Conservation (phyloP, 92 coral and sea anemone genomes). For the Phenganax stokvisi region DNA sequence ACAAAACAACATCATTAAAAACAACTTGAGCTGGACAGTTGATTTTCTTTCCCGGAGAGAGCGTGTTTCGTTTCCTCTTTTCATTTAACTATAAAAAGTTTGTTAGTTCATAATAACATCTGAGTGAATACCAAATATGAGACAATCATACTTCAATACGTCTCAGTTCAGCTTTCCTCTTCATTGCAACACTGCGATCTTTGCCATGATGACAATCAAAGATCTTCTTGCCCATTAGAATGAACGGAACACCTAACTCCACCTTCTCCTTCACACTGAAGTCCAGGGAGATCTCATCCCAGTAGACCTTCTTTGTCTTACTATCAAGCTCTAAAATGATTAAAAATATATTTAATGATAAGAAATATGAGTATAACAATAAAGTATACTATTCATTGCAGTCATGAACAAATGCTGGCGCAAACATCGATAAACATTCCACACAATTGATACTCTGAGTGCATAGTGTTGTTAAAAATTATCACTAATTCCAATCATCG, state of each 20-base stretch:
- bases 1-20: slow-evolving; percentile 30
- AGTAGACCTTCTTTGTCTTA: slow-evolving; percentile 27
- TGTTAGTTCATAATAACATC: too few species aligned
- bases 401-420: not conserved
- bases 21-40: slow-evolving; percentile 43
- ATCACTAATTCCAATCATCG: slow-evolving; percentile 41
- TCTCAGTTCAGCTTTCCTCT: slow-evolving; percentile 32
- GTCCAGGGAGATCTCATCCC: slow-evolving; percentile 33
- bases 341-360: not conserved
- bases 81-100: slow-evolving; percentile 28
- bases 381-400: not conserved
- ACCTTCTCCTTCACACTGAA: slow-evolving; percentile 17
- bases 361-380: not conserved
- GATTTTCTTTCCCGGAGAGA: slow-evolving; percentile 25
- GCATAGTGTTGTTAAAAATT: not conserved
- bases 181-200: slow-evolving; percentile 37
- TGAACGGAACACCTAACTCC: slow-evolving; percentile 18
- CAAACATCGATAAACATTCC: not conserved
- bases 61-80: slow-evolving; percentile 26
- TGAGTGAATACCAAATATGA: too few species aligned
- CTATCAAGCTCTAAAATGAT: slow-evolving; percentile 2
- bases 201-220: slow-evolving; percentile 38
- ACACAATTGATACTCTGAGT: not conserved
- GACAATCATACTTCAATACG: slow-evolving; percentile 4
- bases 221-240: slow-evolving; percentile 35